Base-by-base conservation (phyloP, 64 coral and sea anemone species). In the Dendronephthya gigantea region DNA sequence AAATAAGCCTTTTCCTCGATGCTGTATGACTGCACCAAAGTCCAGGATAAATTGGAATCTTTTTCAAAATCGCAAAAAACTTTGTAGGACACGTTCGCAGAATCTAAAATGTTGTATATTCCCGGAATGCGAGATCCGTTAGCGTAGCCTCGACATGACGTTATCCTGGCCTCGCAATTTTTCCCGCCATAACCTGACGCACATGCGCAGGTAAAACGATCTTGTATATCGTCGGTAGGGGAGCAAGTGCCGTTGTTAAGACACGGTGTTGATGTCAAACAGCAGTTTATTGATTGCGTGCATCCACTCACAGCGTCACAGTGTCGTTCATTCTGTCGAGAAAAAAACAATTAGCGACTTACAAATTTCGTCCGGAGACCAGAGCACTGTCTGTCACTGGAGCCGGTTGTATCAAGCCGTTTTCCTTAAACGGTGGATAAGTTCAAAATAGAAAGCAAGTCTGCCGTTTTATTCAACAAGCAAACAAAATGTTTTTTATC, bases 1-100 rank as follows among this genome's bases (percentile, higher is more conserved):
- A 79, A 79, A 29, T 0, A 33, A 17, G 19, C 14, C 27, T 0
- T 0, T 10, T 79, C 10, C 2, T 15, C 30, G 6, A 79, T 9
- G 17, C 36, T 79, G 72, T 79, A 79, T 1, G 72, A 79, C 17
- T 79, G 72, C 34, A 79, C 22, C n/a, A 79, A 34, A 79, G 72
- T 79, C 72, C 72, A 79, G 22, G 72, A 79, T 12, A 79, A 35
- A 9, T 35, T 79, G 27, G 72, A 36, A 34, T 36, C 17, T 39
- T 34, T 36, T 36, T 79, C 72, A 79, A 79, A 79, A 79, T 79
- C 72, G 36, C 72, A 79, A 29, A 79, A 79, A 19, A 79, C 36
- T 6, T 79, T 39, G 19, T 15, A 8, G 19, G 28, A 10, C 10
- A 33, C 36, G 1, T 39, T 15, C 1, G 34, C 28, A 28, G 19